Evolutionary conservation across 2,797 vertebrate species (phyloP), one percentile per base, ranked within the genome.

Genomic region (Phyllotis vaccarum): DNA sequence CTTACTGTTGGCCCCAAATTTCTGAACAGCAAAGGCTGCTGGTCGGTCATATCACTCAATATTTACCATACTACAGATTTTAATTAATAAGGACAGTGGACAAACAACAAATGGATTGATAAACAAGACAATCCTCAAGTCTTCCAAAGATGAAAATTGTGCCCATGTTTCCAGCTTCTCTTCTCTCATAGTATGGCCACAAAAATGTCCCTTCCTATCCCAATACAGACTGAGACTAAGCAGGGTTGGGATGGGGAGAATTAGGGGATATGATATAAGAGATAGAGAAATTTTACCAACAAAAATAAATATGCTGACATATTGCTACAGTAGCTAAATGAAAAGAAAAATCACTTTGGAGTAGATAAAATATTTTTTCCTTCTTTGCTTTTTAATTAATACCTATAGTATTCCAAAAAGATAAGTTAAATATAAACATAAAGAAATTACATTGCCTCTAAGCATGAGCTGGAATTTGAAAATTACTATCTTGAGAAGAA

Each of bases 331-430:
- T 14, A 43, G 54, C 8, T 94, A 16, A 90, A 74, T 46, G 31
- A 37, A 31, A 43, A n/a, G 37, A 43, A 62, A 24, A n/a, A 22
- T n/a, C 16, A 34, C 34, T 88, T 89, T 49, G 68, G n/a, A 46
- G 95, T 93, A 27, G 29, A 87, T 76, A 80, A 91, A 92, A 86
- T 34, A 22, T 75, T 46, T 76, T 72, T 75, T 93, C 58, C 60
- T 75, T 95, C 49, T 86, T 72, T 34, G 43, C 14, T 49, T 66
- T 16, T 83, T 79, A 95, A 60, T 13, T 49, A 86, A 21, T 76
- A 17, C 3, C 68, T 31, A 49, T 46, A 79, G 17, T 78, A 83
- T 6, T 2, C n/a, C 88, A 58, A 6, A 66, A 66, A 43, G 31
- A 82, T 3, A 5, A 40, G 14, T 75, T 95, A 97, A 96, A 79